Conservation (phyloP, 1,140 invertebrate genomes). For the Nixonia krombeini region DNA sequence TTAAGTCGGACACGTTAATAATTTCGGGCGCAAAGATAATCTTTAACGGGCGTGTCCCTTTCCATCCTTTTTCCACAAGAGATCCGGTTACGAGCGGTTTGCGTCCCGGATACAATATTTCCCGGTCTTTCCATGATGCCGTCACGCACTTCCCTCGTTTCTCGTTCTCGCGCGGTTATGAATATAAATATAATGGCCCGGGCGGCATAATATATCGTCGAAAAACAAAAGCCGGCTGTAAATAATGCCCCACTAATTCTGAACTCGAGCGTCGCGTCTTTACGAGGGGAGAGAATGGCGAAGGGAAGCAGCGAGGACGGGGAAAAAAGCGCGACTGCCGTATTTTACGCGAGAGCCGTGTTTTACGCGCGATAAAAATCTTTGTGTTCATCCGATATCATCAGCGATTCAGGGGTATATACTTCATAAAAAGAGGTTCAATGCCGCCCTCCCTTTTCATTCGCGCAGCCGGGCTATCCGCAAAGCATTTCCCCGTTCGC, state of each 20-base stretch:
- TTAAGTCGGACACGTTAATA: no score
- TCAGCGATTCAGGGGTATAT: background rate
- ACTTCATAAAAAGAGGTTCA: no score
- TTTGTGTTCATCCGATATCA: constrained; percentile 6
- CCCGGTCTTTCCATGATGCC: constrained; percentile 7
- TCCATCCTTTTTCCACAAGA: constrained; percentile 12
- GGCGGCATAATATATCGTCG: constrained; percentile 33
- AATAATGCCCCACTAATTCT: constrained; percentile 39
- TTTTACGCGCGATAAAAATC: constrained; percentile 49
- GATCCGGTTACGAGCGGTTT: constrained; percentile 10
- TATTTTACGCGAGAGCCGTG: constrained; percentile 26
- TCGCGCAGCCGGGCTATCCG: no score
- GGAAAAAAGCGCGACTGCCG: constrained; percentile 21
- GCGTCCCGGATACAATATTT: constrained; percentile 17
- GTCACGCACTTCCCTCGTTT: constrained; percentile 11
- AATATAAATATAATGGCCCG: constrained; percentile 50
- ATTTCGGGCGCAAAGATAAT: no score
- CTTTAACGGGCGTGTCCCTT: background rate
- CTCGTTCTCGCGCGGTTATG: constrained; percentile 37
- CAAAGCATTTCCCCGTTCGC: no score
- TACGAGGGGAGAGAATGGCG: background rate
- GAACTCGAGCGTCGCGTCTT: constrained; percentile 7
- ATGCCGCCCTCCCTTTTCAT: no score
- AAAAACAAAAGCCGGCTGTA: constrained; percentile 47
- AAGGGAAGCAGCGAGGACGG: background rate